A percentile compares a stretch with the other conserved stretches of the same genome.
Evolutionary conservation across 2,797 vertebrate species (phyloP).

Genomic region (Pseudochirops cupreus): DNA sequence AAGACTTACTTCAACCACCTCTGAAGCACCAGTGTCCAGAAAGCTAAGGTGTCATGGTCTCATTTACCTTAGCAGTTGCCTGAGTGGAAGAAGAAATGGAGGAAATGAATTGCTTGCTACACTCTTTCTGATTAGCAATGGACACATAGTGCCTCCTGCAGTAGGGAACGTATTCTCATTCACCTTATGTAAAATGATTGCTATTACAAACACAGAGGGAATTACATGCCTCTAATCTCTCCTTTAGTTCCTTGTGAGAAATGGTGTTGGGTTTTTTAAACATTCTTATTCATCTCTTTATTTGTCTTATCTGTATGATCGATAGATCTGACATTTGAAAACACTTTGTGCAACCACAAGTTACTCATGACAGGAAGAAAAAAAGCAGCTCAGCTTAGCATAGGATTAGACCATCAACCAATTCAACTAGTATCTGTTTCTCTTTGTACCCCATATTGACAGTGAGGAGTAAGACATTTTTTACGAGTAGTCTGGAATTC

Average conservation of each 20-base stretch:
- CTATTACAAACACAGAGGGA: constrained; percentile 63
- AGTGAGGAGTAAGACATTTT: constrained; percentile 66
- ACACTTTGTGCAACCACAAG: constrained; percentile 84
- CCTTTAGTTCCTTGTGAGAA: constrained; percentile 39
- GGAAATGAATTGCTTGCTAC: constrained; percentile 1
- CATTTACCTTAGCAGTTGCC: constrained; percentile 67
- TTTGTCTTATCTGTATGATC: constrained; percentile 77
- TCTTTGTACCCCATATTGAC: constrained; percentile 80
- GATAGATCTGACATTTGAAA: constrained; percentile 83
- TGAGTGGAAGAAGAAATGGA: constrained; percentile 1
- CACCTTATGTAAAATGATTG: constrained; percentile 76
- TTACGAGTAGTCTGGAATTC: constrained; percentile 55
- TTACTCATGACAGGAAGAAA: constrained; percentile 85
- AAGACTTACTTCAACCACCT: constrained; percentile 61
- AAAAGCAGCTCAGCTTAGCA: constrained; percentile 83
- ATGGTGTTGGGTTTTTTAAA: neutral
- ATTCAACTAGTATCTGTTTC: constrained; percentile 83
- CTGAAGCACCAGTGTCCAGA: constrained; percentile 70
- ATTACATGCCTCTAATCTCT: constrained; percentile 59
- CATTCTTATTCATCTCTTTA: constrained; percentile 56
- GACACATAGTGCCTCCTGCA: constrained; percentile 53
- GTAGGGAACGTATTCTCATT: constrained; percentile 48
- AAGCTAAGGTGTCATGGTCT: constrained; percentile 62
- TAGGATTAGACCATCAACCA: constrained; percentile 82
- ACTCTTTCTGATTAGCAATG: neutral